Evolutionary conservation across 2,888 invertebrate species (phyloP).

Genomic region (Copidosoma aretas): DNA sequence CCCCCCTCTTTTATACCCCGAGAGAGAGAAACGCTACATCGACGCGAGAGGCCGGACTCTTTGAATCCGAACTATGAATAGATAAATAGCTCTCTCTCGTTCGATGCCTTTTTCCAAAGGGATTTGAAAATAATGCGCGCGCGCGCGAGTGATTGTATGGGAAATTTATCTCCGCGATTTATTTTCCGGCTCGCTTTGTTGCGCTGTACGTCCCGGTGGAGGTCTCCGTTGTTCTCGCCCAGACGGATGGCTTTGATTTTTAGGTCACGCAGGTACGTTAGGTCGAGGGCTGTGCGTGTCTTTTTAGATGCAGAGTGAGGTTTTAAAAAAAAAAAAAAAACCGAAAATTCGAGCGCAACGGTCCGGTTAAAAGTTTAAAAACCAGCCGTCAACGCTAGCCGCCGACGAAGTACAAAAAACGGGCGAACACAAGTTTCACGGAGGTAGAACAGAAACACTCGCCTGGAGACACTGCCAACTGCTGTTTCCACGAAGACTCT

Average conservation of each 20-base stretch:
- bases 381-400: no score
- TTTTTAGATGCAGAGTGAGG: no score
- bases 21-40: slow-evolving; percentile 35
- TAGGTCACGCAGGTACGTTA: not conserved
- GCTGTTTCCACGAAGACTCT: not conserved
- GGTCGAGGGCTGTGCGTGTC: no score
- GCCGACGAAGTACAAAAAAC: no score
- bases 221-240: slow-evolving; percentile 41
- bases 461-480: not conserved
- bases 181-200: slow-evolving; percentile 37
- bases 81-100: slow-evolving; percentile 7
- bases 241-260: slow-evolving; percentile 24
- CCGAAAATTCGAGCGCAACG: no score
- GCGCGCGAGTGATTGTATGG: no score
- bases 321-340: no score
- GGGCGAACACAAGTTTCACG: no score
- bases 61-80: slow-evolving; percentile 48
- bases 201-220: slow-evolving; percentile 7
- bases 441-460: not conserved
- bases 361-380: no score
- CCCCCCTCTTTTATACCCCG: no score
- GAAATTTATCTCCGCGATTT: slow-evolving; percentile 35
- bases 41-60: no score
- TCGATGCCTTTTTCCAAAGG: slow-evolving; percentile 43
- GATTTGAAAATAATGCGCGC: slow-evolving; percentile 45